Base-by-base conservation (phyloP, 1,140 invertebrate genomes). In the Ephestia elutella region DNA sequence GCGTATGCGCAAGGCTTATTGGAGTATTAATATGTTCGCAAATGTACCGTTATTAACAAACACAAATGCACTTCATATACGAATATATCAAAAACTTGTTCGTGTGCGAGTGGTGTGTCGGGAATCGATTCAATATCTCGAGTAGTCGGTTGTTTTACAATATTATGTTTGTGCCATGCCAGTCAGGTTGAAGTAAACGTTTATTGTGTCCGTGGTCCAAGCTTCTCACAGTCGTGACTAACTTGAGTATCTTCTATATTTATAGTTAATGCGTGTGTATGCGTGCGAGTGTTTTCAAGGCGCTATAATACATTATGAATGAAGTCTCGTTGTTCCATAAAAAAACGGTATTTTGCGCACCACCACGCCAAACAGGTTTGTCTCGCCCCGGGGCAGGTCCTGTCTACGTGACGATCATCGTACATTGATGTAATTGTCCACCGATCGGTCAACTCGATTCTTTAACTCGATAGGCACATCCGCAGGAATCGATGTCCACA, bases 291-390 rank as follows among this genome's bases (percentile, higher is more conserved):
- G 68, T 70, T 71, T 73, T 68, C 67, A 77, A 75, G 65, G 68
- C 70, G 65, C 68, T 74, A 70, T 73, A 73, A 78, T 85, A 79
- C 79, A 86, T 86, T 86, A 86, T 86, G 82, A 86, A 86, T 86
- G 82, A 82, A 82, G 75, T 75, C 68, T 60, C 64, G 72, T 78
- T 72, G 74, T 70, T 75, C 68, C 63, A 75, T 77, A 76, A 63
- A 85, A 82, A 85, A 76, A 78, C 70, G 67, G 69, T 78, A 75
- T 77, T 73, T 72, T 75, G 72, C 70, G 63, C 68, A 66, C 63
- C 63, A 70, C 63, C 65, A 62, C 57, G 35, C 57, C 28, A 61
- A 65, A 83, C 82, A 66, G 78, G 80, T 83, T 78, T 78, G 63
- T 70, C 54, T 68, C 70, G 67, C 73, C 62, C 59, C 57, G 59